These are phyloP conservation scores for Sebastes goodei DNA, from an alignment of 2,797 vertebrate species.

Conservation along the genomic window DNA sequence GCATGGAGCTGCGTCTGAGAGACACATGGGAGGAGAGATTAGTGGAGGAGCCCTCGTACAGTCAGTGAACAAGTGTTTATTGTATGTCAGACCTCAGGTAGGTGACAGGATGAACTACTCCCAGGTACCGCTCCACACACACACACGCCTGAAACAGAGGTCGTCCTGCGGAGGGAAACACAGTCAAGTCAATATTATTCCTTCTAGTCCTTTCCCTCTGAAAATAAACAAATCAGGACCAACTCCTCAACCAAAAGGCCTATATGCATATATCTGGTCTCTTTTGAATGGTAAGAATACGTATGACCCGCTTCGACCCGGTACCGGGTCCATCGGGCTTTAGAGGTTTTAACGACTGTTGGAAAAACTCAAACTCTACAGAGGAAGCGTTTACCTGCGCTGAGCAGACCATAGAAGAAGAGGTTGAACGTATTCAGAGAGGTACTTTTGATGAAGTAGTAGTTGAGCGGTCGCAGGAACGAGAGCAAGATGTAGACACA, in stretches of 20 bases:
- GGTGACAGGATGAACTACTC: not conserved
- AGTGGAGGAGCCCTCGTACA: not conserved
- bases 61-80: too few relatives aligned
- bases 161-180: not conserved
- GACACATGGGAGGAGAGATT: not conserved
- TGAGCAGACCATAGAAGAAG: not conserved
- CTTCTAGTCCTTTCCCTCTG: not conserved
- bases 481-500: not conserved
- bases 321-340: too few relatives aligned
- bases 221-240: too few relatives aligned
- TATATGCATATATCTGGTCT: too few relatives aligned
- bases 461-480: not conserved
- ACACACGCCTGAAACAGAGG: not conserved
- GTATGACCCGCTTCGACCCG: too few relatives aligned
- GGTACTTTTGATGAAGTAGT: not conserved
- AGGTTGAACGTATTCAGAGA: not conserved
- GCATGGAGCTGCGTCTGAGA: not conserved
- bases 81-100: not conserved
- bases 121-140: not conserved
- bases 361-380: too few relatives aligned
- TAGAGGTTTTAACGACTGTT: not conserved
- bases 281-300: too few relatives aligned
- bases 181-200: not conserved
- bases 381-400: not conserved
- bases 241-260: too few relatives aligned